Conservation (phyloP, 2,113 vertebrate species). For the Zosterops pallidus region DNA sequence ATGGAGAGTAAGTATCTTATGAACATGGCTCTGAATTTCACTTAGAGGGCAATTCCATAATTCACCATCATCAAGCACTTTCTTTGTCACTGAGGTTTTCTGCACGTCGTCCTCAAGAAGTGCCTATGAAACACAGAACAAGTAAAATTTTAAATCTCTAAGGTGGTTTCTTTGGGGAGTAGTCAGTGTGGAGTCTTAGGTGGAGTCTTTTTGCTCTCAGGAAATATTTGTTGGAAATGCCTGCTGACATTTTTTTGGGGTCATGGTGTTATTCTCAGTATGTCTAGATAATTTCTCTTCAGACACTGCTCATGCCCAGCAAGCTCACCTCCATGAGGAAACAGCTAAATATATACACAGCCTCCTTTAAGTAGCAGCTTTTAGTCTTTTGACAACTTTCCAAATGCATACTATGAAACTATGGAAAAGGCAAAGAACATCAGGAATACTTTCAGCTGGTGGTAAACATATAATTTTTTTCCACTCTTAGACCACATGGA, state of each 20-base stretch:
- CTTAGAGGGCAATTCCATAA: neutral
- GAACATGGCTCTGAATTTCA: neutral
- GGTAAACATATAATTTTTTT: neutral
- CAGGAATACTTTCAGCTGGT: neutral
- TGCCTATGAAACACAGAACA: neutral
- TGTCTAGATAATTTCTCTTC: neutral
- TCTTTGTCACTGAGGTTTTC: neutral
- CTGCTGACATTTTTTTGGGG: neutral
- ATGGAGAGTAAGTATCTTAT: neutral
- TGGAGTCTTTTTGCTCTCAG: neutral
- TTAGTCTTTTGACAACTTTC: neutral
- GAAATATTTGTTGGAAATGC: neutral
- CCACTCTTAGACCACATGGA: neutral
- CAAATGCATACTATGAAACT: neutral
- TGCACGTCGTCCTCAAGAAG: neutral
- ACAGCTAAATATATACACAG: neutral
- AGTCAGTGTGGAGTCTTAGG: neutral
- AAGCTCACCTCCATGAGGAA: neutral
- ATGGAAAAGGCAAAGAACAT: neutral
- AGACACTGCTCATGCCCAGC: neutral
- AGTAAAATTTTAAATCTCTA: neutral
- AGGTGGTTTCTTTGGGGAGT: accelerated
- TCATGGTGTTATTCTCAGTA: neutral
- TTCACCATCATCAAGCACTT: neutral
- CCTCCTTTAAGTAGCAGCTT: neutral